phyloP scores from a whole-genome alignment of 2,113 vertebrate species.

The Indicator indicator region DNA sequence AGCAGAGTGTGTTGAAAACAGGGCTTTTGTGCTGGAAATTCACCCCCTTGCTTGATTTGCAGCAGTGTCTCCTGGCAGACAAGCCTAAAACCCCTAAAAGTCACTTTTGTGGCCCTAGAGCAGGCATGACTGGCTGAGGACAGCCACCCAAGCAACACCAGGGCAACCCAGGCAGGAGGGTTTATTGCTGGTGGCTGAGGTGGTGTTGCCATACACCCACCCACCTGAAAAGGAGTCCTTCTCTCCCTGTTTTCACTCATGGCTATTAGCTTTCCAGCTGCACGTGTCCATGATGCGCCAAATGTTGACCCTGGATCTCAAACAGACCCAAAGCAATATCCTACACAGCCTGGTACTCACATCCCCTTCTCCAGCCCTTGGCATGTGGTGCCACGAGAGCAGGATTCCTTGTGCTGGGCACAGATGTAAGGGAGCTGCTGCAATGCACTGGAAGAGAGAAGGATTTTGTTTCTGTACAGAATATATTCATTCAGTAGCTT shows the following conservation, averaged over 20 bases:
- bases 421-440: background rate
- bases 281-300: background rate
- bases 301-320: background rate
- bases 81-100: background rate
- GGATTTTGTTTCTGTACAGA: background rate
- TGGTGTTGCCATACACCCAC: background rate
- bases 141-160: background rate
- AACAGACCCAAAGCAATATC: background rate
- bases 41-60: background rate
- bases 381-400: background rate
- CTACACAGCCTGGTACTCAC: background rate
- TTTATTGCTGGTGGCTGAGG: background rate
- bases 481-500: background rate
- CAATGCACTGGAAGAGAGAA: background rate
- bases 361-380: background rate
- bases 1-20: background rate
- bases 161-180: background rate
- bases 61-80: background rate
- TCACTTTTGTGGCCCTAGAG: background rate
- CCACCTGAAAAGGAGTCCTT: background rate
- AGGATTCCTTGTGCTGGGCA: background rate
- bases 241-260: background rate
- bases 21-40: background rate
- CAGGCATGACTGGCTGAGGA: fast-evolving
- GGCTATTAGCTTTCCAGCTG: background rate